Percentiles rank a stretch among this genome's conserved stretches.
Evolutionary conservation across 2,888 invertebrate species (phyloP).

Genomic region (Drosophila pseudotalamancana): DNA sequence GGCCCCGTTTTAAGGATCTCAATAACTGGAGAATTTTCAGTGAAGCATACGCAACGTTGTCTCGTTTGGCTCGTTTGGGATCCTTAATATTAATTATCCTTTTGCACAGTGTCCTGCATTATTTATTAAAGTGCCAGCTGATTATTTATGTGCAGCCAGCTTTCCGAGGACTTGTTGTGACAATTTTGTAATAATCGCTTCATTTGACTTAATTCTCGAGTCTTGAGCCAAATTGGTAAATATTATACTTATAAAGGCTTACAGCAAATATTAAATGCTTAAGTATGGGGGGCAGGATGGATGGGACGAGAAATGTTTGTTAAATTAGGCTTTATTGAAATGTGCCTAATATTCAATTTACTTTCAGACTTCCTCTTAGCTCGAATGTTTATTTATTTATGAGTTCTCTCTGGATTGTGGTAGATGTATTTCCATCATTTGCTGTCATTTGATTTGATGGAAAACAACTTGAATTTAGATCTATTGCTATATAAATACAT

Average conservation of each 20-base stretch:
- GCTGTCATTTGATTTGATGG: too few relatives aligned
- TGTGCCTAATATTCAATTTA: too few relatives aligned
- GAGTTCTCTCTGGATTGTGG: too few relatives aligned
- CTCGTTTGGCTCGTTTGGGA: constrained; percentile 11
- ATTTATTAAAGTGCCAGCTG: constrained; percentile 64
- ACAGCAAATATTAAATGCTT: constrained; percentile 5
- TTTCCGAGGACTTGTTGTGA: constrained; percentile 2
- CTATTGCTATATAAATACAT: too few relatives aligned
- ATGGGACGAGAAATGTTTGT: background rate
- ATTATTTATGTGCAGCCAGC: constrained; percentile 58
- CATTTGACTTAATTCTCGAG: constrained; percentile 34
- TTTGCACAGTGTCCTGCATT: constrained; percentile 39
- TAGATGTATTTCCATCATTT: too few relatives aligned
- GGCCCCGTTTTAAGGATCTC: constrained; percentile 17
- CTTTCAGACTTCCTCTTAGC: too few relatives aligned
- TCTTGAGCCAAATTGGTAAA: constrained; percentile 11
- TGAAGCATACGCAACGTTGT: constrained; percentile 12
- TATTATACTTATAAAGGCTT: constrained; percentile 13
- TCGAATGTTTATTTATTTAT: too few relatives aligned
- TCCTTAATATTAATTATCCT: constrained; percentile 53
- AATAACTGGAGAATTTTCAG: constrained; percentile 22
- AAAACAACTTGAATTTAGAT: too few relatives aligned
- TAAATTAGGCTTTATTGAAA: background rate
- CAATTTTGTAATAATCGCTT: constrained; percentile 33
- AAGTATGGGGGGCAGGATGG: background rate